Evolutionary conservation across 2,888 invertebrate species (phyloP).

Genomic region (Ligdia adustata): DNA sequence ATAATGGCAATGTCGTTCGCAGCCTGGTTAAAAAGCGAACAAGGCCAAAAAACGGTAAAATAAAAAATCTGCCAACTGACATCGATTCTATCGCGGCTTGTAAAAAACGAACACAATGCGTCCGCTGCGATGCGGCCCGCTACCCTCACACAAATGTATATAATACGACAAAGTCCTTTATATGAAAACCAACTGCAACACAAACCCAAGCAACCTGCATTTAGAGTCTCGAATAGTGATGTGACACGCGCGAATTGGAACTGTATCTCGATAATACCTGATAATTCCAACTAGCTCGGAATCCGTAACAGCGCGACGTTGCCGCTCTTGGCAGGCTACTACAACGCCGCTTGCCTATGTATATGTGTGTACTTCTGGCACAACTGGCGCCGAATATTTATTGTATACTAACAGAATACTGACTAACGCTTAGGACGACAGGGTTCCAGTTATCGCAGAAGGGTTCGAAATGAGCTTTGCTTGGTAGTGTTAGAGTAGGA

Average conservation of each 20-base stretch:
- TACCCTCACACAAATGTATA: conserved; percentile 63
- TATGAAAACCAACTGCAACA: conserved; percentile 15
- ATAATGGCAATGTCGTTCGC: conserved; percentile 19
- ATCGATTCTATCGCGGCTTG: conserved; percentile 76
- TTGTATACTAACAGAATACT: conserved; percentile 83
- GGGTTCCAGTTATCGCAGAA: conserved; percentile 58
- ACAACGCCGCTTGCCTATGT: conserved; percentile 75
- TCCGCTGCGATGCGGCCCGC: conserved; percentile 73
- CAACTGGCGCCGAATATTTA: conserved; percentile 84
- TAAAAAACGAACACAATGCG: conserved; percentile 80
- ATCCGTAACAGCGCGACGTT: conserved; percentile 76
- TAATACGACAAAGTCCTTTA: conserved; percentile 53
- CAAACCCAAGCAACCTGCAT: conserved; percentile 7
- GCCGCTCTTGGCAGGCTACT: conserved; percentile 73
- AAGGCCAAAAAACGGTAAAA: conserved; percentile 82
- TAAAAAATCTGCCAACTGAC: conserved; percentile 83
- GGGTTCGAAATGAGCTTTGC: conserved; percentile 54
- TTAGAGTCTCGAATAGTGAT: conserved; percentile 42
- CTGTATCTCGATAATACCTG: conserved; percentile 49
- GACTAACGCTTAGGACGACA: conserved; percentile 72
- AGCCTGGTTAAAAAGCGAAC: conserved; percentile 51
- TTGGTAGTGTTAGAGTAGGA: conserved; percentile 50
- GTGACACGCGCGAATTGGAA: conserved; percentile 41
- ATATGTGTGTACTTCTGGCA: conserved; percentile 79
- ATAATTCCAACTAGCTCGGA: conserved; percentile 71